Base-by-base conservation (phyloP, 2,797 vertebrate genomes). In the Pteronotus mesoamericanus region DNA sequence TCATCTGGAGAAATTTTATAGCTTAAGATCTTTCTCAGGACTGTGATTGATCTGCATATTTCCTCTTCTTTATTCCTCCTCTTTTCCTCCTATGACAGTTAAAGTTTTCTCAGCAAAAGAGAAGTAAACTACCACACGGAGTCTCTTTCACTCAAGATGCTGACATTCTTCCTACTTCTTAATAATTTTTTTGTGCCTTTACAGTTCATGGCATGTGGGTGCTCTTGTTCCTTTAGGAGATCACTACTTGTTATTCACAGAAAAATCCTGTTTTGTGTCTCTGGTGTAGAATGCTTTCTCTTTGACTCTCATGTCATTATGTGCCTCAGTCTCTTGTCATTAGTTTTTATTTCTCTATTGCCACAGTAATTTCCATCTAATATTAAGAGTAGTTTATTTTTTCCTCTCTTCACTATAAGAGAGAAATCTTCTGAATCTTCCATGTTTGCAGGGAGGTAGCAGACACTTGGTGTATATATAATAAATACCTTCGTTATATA, bases 321-420 rank as follows among this genome's bases (percentile, higher is more conserved):
- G 37, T 32, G 79, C 53, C 42, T 32, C 42, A 75, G 32, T 8
- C 24, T 85, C 53, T 91, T 91, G 21, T 68, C 32, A 11, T 79
- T 57, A 74, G 75, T 59, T 94, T 91, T 75, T 42, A 44, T 94
- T 94, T 93, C 66, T 87, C 29, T 77, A 0, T 79, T 79, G 48
- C 19, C 37, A 18, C 34, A 68, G 61, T 75, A 71, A 84, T 83
- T 95, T 94, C 46, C 32, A 32, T 57, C 59, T 64, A 74, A 53
- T 94, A 37, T 83, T 89, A 82, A 83, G 37, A 86, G 42, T 18
- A 86, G 18, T 78, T 90, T n/a, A 75, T 82, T 59, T 75, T 94
- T 85, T 66, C 14, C 14, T 21, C 9, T 89, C 34, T 75, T 83
- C 6, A 24, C 59, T 51, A 8, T 72, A 93, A 84, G 18, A 55